Percentiles rank a stretch among this genome's conserved stretches.
These are phyloP conservation scores for Acanthis flammea DNA, from an alignment of 2,797 vertebrate genomes.

Conservation along the genomic window DNA sequence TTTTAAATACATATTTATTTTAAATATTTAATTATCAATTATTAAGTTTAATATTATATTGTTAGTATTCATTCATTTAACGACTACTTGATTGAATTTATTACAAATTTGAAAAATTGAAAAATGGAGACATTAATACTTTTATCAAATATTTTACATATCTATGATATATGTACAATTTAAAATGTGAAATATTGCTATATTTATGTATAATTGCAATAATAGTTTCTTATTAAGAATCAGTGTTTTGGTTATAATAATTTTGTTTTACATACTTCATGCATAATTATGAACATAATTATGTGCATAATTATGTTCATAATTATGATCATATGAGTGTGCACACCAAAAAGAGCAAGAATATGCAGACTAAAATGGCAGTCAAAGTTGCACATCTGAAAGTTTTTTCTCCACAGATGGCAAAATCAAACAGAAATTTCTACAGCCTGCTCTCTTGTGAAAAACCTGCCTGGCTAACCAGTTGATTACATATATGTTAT, in stretches of 20 bases:
- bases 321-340: neutral
- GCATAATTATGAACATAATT: neutral
- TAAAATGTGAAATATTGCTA: neutral
- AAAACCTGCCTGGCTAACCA: neutral
- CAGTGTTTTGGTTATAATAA: neutral
- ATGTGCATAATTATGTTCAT: neutral
- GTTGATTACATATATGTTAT: neutral
- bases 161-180: neutral
- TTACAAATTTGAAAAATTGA: neutral
- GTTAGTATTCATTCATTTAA: neutral
- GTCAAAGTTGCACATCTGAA: neutral
- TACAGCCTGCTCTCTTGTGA: neutral
- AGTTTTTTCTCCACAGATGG: neutral
- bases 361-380: neutral
- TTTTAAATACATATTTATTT: neutral
- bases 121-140: neutral
- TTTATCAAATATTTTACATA: neutral
- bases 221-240: neutral
- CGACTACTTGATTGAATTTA: neutral
- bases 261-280: neutral
- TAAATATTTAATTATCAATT: neutral
- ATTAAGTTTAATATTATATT: neutral
- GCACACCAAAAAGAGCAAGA: neutral
- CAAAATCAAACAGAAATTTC: neutral
- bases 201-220: neutral